phyloP scores from a whole-genome alignment of 2,113 vertebrate species.

The Otus sunia region DNA sequence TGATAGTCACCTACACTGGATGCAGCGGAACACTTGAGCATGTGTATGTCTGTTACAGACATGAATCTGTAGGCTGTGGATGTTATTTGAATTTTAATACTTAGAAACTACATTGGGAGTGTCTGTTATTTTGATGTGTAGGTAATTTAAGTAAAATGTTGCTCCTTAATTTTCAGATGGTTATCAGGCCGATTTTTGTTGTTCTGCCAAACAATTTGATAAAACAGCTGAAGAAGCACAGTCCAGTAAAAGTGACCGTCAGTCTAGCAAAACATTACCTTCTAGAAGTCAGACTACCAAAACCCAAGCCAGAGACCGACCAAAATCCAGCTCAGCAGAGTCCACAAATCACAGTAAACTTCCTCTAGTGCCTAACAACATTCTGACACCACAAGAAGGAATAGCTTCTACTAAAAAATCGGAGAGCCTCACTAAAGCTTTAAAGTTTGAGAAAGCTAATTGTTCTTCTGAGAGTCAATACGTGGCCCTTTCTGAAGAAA shows the following conservation, averaged over 20 bases:
- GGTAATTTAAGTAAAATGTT: not conserved
- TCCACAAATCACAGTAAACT: constrained; percentile 70
- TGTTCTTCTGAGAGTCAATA: constrained; percentile 67
- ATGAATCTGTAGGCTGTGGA: not conserved
- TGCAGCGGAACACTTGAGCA: not conserved
- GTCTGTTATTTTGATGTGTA: not conserved
- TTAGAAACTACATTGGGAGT: not conserved
- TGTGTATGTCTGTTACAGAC: not conserved
- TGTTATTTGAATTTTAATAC: not conserved
- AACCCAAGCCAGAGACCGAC: constrained; percentile 72
- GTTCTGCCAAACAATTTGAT: constrained; percentile 80
- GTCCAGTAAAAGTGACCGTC: constrained; percentile 61
- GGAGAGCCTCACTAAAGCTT: constrained; percentile 71
- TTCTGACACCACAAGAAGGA: constrained; percentile 74
- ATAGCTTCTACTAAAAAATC: constrained; percentile 64
- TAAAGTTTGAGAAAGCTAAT: constrained; percentile 72
- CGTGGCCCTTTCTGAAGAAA: constrained; percentile 56
- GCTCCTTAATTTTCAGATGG: constrained; percentile 78
- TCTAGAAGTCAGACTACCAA: constrained; percentile 62
- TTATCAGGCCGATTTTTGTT: constrained; percentile 95
- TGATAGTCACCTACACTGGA: not conserved
- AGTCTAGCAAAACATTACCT: constrained; percentile 54
- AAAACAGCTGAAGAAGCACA: constrained; percentile 66
- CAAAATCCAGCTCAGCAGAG: constrained; percentile 62
- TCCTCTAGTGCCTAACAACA: constrained; percentile 81